Conservation (phyloP, 2,113 vertebrate genomes). For the Glaucidium brasilianum region DNA sequence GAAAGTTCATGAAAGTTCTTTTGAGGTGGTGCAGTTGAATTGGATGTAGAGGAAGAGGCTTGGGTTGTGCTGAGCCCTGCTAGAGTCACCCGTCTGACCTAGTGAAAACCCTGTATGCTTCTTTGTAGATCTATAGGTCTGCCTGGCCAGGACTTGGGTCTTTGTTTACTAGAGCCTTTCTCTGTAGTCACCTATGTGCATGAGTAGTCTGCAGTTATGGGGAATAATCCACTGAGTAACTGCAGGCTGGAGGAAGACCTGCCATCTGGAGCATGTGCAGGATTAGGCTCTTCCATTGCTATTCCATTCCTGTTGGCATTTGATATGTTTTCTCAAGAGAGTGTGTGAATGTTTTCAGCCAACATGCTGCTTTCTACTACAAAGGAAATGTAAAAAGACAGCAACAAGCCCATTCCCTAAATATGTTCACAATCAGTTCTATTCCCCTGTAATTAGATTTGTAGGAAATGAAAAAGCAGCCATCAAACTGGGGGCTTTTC, state of each 20-base stretch:
- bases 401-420: conserved; percentile 16
- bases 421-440: conserved; percentile 39
- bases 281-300: conserved; percentile 6
- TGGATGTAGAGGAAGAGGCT: background rate
- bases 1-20: background rate
- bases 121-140: background rate
- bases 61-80: background rate
- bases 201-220: background rate
- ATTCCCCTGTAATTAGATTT: conserved; percentile 48
- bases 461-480: conserved; percentile 49
- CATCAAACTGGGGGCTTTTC: conserved; percentile 21
- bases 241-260: conserved; percentile 1
- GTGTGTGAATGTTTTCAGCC: background rate
- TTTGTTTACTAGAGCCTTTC: background rate
- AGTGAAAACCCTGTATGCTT: background rate
- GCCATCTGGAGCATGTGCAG: background rate
- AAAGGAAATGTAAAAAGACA: conserved; percentile 18
- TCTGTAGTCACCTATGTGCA: background rate
- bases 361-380: background rate
- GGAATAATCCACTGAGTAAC: background rate
- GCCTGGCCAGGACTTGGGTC: background rate
- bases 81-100: background rate
- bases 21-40: background rate
- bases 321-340: conserved; percentile 32
- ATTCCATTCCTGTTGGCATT: conserved; percentile 13